Conservation (phyloP, 2,888 invertebrate species). For the Drosophila ustulata region DNA sequence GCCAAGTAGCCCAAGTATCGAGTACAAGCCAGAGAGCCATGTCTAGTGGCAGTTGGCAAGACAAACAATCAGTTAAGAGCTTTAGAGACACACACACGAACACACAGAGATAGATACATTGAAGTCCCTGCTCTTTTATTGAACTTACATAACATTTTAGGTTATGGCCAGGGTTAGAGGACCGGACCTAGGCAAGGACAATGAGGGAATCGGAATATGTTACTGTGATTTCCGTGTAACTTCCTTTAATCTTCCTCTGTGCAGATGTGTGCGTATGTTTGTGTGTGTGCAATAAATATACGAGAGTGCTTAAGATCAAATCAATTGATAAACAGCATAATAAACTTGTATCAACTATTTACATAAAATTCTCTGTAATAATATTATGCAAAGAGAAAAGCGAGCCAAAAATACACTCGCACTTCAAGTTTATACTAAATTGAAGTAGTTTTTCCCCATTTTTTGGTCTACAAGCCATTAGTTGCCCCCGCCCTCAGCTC, state of each 20-base stretch:
- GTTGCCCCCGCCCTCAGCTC: conserved; percentile 18
- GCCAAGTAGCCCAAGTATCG: conserved; percentile 73
- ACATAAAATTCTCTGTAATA: conserved; percentile 73
- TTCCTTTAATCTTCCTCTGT: conserved; percentile 51
- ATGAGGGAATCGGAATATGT: conserved; percentile 63
- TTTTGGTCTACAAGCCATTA: conserved; percentile 50
- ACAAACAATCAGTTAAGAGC: conserved; percentile 82
- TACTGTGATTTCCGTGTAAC: conserved; percentile 74
- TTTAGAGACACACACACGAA: conserved; percentile 56
- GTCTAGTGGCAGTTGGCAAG: conserved; percentile 77
- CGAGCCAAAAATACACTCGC: conserved; percentile 39
- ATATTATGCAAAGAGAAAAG: conserved; percentile 66
- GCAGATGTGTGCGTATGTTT: conserved; percentile 5
- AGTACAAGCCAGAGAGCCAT: conserved; percentile 54
- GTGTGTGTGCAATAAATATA: conserved; percentile 70
- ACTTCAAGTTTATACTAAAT: conserved; percentile 53
- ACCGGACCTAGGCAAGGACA: conserved; percentile 43
- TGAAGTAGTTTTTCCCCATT: conserved; percentile 56
- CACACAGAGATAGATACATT: conserved; percentile 29
- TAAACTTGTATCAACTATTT: conserved; percentile 78
- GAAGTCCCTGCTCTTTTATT: conserved; percentile 62
- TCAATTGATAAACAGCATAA: conserved; percentile 79
- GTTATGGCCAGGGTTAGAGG: conserved; percentile 57
- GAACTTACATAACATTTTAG: conserved; percentile 75
- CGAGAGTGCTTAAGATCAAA: conserved; percentile 79